Percentiles rank a stretch among this genome's conserved stretches.
Conservation (phyloP, 2,888 invertebrate species). For the Agapostemon virescens region DNA sequence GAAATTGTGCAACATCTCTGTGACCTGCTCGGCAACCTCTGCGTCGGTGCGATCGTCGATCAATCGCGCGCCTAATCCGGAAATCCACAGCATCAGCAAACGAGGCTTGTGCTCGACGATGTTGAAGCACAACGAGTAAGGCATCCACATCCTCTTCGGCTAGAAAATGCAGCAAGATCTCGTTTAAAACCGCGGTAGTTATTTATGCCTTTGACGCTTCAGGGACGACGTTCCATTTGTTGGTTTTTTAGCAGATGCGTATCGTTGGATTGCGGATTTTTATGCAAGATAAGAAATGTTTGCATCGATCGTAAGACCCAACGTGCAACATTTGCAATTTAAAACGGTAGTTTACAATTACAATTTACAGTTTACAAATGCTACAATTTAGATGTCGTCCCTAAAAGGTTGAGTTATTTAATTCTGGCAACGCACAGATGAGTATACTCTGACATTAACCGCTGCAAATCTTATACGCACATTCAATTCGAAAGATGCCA, state of each 20-base stretch:
- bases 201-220: not conserved
- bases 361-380: too few relatives aligned
- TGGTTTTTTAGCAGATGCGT: not conserved
- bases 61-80: conserved; percentile 83
- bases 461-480: conserved; percentile 17
- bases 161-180: conserved; percentile 29
- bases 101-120: conserved; percentile 84
- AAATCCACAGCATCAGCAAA: conserved; percentile 85
- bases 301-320: too few relatives aligned
- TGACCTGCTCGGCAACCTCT: conserved; percentile 81
- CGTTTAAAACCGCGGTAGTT: not conserved
- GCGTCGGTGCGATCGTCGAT: conserved; percentile 84
- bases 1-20: conserved; percentile 81
- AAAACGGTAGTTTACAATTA: too few relatives aligned
- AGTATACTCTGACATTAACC: too few relatives aligned
- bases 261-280: not conserved
- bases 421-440: not conserved
- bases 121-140: conserved; percentile 84
- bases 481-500: conserved; percentile 58
- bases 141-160: conserved; percentile 83
- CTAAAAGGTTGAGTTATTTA: not conserved
- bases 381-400: too few relatives aligned
- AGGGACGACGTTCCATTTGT: not conserved
- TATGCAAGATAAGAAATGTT: not conserved
- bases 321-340: too few relatives aligned